A percentile compares a stretch with the other conserved stretches of the same genome.
These are phyloP conservation scores for Scophthalmus maximus DNA, from an alignment of 2,113 vertebrate genomes.

Conservation along the genomic window DNA sequence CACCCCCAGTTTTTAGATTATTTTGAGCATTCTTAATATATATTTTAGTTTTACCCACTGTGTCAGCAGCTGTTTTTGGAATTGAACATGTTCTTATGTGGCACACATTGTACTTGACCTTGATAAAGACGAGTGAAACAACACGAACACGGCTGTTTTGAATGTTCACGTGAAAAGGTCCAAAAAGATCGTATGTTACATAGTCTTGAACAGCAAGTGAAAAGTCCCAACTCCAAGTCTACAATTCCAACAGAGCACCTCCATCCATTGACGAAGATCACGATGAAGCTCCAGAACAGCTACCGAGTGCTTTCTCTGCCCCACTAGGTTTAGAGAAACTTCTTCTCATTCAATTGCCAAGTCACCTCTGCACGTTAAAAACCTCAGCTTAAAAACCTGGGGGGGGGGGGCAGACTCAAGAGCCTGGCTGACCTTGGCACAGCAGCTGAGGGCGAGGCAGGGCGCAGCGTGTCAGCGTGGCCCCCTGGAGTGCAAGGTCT, in stretches of 20 bases:
- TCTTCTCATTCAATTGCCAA: not conserved
- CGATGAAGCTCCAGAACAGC: not conserved
- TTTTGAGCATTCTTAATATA: slow-evolving; percentile 13
- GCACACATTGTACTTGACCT: slow-evolving; percentile 2
- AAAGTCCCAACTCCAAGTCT: not conserved
- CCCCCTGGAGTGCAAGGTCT: slow-evolving; percentile 15
- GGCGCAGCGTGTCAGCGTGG: slow-evolving; percentile 31
- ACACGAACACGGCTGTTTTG: not conserved
- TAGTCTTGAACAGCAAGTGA: not conserved
- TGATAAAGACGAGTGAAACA: slow-evolving; percentile 17
- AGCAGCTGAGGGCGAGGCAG: slow-evolving; percentile 29
- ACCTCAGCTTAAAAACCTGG: too few relatives aligned
- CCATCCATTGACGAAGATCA: not conserved
- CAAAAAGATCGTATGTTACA: not conserved
- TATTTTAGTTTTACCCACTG: slow-evolving; percentile 31
- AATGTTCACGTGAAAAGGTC: not conserved
- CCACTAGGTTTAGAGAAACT: not conserved
- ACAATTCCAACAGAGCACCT: not conserved
- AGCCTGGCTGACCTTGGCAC: slow-evolving; percentile 45
- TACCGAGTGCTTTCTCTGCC: too few relatives aligned
- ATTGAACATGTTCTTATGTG: slow-evolving; percentile 61
- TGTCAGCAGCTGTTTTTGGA: slow-evolving; percentile 37
- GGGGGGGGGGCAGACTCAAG: slow-evolving; percentile 11
- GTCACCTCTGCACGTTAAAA: not conserved
- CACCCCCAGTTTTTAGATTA: not conserved